phyloP scores from a whole-genome alignment of 2,888 invertebrate genomes.

The Drosophila buzzatii region DNA sequence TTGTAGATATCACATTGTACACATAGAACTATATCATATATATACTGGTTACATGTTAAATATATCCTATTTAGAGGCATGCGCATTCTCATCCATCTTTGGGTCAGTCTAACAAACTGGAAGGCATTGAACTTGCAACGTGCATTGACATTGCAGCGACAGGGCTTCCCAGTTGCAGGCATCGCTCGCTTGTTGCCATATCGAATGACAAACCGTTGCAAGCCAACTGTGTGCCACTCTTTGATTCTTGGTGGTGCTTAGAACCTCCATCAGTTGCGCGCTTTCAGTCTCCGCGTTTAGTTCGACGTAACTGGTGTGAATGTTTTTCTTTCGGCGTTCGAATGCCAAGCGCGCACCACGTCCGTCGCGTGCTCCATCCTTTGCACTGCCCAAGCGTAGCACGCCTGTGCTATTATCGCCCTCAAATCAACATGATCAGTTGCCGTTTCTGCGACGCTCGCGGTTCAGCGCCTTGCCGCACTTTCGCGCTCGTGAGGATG shows the following conservation, averaged over 20 bases:
- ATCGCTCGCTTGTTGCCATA: slow-evolving; percentile 33
- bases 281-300: slow-evolving; percentile 46
- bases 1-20: slow-evolving; percentile 37
- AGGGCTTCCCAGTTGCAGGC: slow-evolving; percentile 55
- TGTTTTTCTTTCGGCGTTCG: slow-evolving; percentile 71
- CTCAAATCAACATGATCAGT: slow-evolving; percentile 80
- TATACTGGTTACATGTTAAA: slow-evolving; percentile 5
- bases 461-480: slow-evolving; percentile 84
- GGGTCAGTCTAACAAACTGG: slow-evolving; percentile 42
- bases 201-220: slow-evolving; percentile 59
- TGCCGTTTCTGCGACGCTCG: slow-evolving; percentile 81
- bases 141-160: slow-evolving; percentile 71
- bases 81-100: slow-evolving; percentile 24
- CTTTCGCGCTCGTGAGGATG: slow-evolving; percentile 73
- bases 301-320: slow-evolving; percentile 45
- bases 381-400: slow-evolving; percentile 65
- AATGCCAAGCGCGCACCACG: slow-evolving; percentile 63
- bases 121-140: slow-evolving; percentile 69
- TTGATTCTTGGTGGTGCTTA: slow-evolving; percentile 31
- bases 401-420: slow-evolving; percentile 63
- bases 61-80: slow-evolving; percentile 2
- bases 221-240: slow-evolving; percentile 7
- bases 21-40: slow-evolving; percentile 27
- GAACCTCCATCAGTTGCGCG: slow-evolving; percentile 46
- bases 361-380: slow-evolving; percentile 69